These are phyloP conservation scores for Aricia agestis DNA, from an alignment of 1,140 invertebrate species.

Conservation along the genomic window DNA sequence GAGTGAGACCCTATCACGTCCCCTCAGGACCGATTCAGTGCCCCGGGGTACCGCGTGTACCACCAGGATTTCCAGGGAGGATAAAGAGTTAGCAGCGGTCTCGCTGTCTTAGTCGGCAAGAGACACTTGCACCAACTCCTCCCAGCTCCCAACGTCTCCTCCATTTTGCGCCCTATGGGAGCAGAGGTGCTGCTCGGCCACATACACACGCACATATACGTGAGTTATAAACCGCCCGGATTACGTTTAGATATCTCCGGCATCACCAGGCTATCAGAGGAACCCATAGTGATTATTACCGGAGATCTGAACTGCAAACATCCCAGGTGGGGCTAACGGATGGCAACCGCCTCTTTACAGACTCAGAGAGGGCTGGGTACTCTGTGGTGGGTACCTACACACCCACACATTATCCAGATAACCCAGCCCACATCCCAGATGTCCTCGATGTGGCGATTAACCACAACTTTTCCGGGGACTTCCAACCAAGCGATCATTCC, in stretches of 20 bases:
- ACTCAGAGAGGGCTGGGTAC: not conserved
- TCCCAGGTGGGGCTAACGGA: not conserved
- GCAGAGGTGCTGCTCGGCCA: not conserved
- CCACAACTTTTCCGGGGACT: too few relatives aligned
- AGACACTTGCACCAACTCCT: not conserved
- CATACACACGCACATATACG: not conserved
- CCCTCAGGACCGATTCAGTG: not conserved
- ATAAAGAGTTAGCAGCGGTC: too few relatives aligned
- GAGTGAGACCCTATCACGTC: not conserved
- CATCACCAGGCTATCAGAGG: slow-evolving; percentile 1
- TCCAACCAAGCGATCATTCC: too few relatives aligned
- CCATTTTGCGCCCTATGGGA: not conserved
- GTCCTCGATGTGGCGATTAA: too few relatives aligned
- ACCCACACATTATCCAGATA: not conserved
- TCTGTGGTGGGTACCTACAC: not conserved
- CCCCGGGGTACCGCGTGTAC: not conserved
- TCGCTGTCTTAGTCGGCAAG: not conserved
- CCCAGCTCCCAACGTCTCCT: not conserved
- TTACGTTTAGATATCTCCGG: not conserved
- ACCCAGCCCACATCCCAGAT: not conserved
- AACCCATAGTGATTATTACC: too few relatives aligned
- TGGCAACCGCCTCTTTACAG: not conserved
- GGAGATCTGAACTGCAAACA: slow-evolving; percentile 9
- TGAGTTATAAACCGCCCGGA: not conserved
- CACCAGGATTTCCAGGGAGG: not conserved